A percentile compares a stretch with the other conserved stretches of the same genome.
Conservation (phyloP, 2,113 vertebrate genomes). For the Mellivora capensis region DNA sequence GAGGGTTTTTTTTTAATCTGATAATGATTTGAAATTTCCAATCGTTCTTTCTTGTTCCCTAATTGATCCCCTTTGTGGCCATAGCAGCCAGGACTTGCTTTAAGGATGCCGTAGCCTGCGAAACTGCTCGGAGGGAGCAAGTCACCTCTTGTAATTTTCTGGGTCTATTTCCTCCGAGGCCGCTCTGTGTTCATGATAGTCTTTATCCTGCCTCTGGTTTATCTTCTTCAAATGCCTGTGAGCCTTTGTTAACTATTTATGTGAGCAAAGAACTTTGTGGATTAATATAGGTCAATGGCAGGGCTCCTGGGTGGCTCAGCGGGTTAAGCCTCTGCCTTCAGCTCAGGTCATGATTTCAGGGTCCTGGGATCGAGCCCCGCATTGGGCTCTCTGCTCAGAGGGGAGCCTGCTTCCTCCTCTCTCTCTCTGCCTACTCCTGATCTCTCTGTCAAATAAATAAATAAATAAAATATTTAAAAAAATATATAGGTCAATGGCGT, state of each 20-base stretch:
- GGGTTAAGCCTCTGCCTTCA: no score
- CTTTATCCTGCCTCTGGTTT: background rate
- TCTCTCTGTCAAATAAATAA: no score
- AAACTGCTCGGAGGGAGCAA: background rate
- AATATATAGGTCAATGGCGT: background rate
- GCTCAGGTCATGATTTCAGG: no score
- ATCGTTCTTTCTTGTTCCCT: background rate
- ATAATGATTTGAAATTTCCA: background rate
- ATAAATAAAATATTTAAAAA: no score
- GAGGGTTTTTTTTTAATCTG: no score
- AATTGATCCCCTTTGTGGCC: background rate
- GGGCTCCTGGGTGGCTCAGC: no score
- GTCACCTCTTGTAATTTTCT: background rate
- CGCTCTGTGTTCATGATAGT: background rate
- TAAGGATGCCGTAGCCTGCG: background rate
- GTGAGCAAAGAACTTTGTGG: background rate
- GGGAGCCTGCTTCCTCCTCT: no score
- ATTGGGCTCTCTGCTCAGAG: no score
- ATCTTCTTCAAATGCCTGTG: background rate
- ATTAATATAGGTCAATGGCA: background rate
- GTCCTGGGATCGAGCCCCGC: no score
- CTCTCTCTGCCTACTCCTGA: no score
- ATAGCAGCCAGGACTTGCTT: background rate
- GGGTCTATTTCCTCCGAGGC: background rate
- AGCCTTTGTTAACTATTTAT: background rate